A percentile compares a stretch with the other conserved stretches of the same genome.
These are phyloP conservation scores for Heteronetta atricapilla DNA, from an alignment of 2,113 vertebrate species.

Conservation along the genomic window DNA sequence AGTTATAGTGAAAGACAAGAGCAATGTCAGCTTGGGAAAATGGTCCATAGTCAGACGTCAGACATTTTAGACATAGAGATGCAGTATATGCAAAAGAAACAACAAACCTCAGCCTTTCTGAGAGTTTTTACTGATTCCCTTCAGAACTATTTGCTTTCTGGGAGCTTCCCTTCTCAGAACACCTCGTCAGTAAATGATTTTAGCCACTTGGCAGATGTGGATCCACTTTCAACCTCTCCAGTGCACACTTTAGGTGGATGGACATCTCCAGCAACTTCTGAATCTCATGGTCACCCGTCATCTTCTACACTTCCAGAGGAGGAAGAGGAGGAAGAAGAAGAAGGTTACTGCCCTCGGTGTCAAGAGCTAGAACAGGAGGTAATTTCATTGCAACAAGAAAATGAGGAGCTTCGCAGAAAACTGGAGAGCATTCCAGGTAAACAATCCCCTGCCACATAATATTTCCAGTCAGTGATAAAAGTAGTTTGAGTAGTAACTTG, in stretches of 20 bases:
- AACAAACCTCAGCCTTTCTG: slow-evolving; percentile 93
- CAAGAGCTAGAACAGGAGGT: slow-evolving; percentile 97
- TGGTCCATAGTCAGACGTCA: slow-evolving; percentile 84
- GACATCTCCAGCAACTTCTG: slow-evolving; percentile 93
- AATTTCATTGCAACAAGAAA: slow-evolving; percentile 96
- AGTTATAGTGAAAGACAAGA: slow-evolving; percentile 79
- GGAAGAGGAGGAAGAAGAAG: slow-evolving; percentile 91
- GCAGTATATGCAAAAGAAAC: slow-evolving; percentile 91
- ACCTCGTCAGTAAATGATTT: slow-evolving; percentile 82
- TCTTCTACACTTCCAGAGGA: slow-evolving; percentile 95
- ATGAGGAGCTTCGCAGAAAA: slow-evolving; percentile 94
- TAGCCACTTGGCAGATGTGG: slow-evolving; percentile 83
- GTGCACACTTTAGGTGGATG: slow-evolving; percentile 91
- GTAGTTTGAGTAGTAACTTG: not conserved
- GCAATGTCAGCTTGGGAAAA: slow-evolving; percentile 81
- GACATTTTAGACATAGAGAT: slow-evolving; percentile 86
- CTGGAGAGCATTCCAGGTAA: slow-evolving; percentile 95
- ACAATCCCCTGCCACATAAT: not conserved
- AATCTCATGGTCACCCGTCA: slow-evolving; percentile 96
- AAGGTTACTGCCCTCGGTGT: slow-evolving; percentile 94
- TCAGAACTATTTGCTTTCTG: slow-evolving; percentile 93
- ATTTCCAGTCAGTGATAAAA: not conserved
- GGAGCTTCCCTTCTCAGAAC: slow-evolving; percentile 80
- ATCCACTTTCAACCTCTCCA: slow-evolving; percentile 85
- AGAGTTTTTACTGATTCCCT: slow-evolving; percentile 97